Evolutionary conservation across 2,888 invertebrate species (phyloP), one percentile per base, ranked within the genome.

Genomic region (Cephus sareptanus): DNA sequence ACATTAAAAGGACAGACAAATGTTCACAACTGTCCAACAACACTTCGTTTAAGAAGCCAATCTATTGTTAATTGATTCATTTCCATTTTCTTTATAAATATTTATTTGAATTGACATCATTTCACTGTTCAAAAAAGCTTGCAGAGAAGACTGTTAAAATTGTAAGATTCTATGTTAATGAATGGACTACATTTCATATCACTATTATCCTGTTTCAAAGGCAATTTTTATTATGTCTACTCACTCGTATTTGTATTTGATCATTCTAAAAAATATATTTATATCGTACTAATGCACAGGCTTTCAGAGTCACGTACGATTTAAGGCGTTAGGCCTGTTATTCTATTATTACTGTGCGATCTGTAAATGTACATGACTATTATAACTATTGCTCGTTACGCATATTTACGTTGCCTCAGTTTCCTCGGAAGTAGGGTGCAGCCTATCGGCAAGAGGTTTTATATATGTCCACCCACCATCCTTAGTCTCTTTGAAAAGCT

Each of bases 401-500:
- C 76, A 79, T 76, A 79, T 73, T 73, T 81, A 80, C 4, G 82
- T 81, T 12, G 79, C 74, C 69, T 76, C 79, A 30, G 79, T 76
- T 80, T 87, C 83, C 56, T 87, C 84, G n/a, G 83, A 79, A 76
- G 81, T 83, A 74, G 75, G 75, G 70, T 85, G 82, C 73, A 92
- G 82, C 85, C 94, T 93, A 81, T 92, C 93, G 81, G 89, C 92
- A 68, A 94, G 92, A 4, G 94, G 94, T 34, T 90, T 87, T 82
- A 90, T 92, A 90, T 94, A 94, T 80, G 93, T 92, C 94, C 94
- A 94, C 0, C 93, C 93, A 56, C 94, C 94, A 74, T 96, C 96
- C 87, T 95, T 95, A 12, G 94, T 94, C 86, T 94, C 93, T 84
- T 93, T 94, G 92, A 96, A 96, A 76, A 94, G 88, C 96, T 96